Percentiles rank a stretch among this genome's conserved stretches.
Evolutionary conservation across 2,888 invertebrate genomes (phyloP).

Genomic region (Drosophila subsilvestris): DNA sequence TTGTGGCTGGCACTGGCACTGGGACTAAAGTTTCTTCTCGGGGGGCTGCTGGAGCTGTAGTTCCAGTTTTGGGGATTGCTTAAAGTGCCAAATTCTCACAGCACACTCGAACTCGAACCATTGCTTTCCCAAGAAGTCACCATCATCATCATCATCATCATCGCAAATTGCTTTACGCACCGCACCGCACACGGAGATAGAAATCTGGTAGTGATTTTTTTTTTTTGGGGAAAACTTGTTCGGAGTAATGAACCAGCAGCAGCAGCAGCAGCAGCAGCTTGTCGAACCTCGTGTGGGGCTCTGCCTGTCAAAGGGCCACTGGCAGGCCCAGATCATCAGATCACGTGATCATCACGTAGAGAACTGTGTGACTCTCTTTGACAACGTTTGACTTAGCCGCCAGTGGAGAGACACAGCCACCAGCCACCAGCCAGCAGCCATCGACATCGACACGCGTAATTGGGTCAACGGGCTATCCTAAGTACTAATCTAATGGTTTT

Average conservation of each 20-base stretch:
- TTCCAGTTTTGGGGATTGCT: slow-evolving; percentile 43
- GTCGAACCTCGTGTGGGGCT: slow-evolving; percentile 43
- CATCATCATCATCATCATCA: slow-evolving; percentile 38
- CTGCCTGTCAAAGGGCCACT: slow-evolving; percentile 53
- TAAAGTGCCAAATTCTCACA: slow-evolving; percentile 74
- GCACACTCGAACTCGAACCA: slow-evolving; percentile 51
- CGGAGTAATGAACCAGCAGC: slow-evolving; percentile 64
- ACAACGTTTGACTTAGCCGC: slow-evolving; percentile 5
- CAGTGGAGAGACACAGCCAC: slow-evolving; percentile 2
- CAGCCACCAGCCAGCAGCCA: not conserved
- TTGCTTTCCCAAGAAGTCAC: slow-evolving; percentile 71
- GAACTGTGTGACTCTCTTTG: slow-evolving; percentile 24
- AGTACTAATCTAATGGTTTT: slow-evolving; percentile 40
- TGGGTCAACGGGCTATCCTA: slow-evolving; percentile 51
- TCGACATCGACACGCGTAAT: slow-evolving; percentile 29
- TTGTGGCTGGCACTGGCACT: not conserved
- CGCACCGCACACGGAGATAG: slow-evolving; percentile 49
- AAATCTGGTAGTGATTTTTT: slow-evolving; percentile 44
- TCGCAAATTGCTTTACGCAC: slow-evolving; percentile 68
- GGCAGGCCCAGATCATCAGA: slow-evolving; percentile 48
- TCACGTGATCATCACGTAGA: slow-evolving; percentile 39
- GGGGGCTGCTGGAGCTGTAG: not conserved
- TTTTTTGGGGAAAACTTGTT: slow-evolving; percentile 65
- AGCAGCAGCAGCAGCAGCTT: slow-evolving; percentile 13
- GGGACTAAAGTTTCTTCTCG: not conserved